Conservation (phyloP, 1,140 invertebrate genomes). For the Anagrus nilaparvatae region DNA sequence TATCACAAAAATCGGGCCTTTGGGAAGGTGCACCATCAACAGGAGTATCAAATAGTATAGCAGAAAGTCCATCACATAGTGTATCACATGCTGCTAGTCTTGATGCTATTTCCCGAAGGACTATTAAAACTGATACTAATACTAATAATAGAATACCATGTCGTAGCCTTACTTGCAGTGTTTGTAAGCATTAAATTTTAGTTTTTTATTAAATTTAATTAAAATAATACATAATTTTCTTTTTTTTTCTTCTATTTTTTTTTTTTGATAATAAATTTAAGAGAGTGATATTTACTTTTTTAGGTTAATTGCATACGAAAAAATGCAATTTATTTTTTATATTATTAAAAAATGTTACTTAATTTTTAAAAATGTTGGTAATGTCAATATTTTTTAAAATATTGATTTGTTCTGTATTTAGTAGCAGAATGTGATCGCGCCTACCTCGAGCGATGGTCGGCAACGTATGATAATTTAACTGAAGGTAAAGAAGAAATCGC, state of each 20-base stretch:
- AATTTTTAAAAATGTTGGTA: too few species aligned
- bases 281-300: too few species aligned
- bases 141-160: conserved; percentile 28
- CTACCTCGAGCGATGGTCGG: conserved; percentile 40
- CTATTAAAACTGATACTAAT: conserved; percentile 34
- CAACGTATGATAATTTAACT: conserved; percentile 45
- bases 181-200: conserved; percentile 42
- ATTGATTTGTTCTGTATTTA: too few species aligned
- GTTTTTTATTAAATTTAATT: too few species aligned
- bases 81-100: conserved; percentile 47
- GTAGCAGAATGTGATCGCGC: conserved; percentile 39
- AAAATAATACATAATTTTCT: too few species aligned
- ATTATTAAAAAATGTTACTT: too few species aligned
- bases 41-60: conserved; percentile 23
- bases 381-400: too few species aligned
- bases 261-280: too few species aligned
- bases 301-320: too few species aligned
- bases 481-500: conserved; percentile 42
- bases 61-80: conserved; percentile 34
- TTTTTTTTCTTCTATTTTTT: too few species aligned
- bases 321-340: too few species aligned
- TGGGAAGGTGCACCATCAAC: conserved; percentile 36
- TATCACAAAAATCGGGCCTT: conserved; percentile 37
- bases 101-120: conserved; percentile 44
- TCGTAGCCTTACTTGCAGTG: conserved; percentile 46